phyloP scores from a whole-genome alignment of 2,888 invertebrate genomes.

The Clusia tigrina region DNA sequence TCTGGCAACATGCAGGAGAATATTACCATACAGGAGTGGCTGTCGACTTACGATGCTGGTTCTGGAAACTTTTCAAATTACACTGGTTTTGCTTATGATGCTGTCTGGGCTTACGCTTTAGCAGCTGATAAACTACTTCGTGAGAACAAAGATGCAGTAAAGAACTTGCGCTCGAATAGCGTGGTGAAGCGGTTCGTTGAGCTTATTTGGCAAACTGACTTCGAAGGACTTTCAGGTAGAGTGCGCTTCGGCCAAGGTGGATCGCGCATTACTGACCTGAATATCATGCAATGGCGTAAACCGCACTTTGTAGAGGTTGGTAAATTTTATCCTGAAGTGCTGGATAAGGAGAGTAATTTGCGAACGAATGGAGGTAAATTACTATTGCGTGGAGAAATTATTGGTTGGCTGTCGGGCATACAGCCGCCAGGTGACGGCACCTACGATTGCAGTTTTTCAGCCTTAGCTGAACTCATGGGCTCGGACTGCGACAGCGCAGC shows the following conservation, averaged over 20 bases:
- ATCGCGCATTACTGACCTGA: constrained; percentile 71
- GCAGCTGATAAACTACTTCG: constrained; percentile 73
- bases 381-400: constrained; percentile 67
- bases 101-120: constrained; percentile 81
- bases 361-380: constrained; percentile 67
- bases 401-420: constrained; percentile 71
- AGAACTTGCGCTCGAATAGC: constrained; percentile 42
- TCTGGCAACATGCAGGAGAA: constrained; percentile 70
- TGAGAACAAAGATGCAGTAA: constrained; percentile 57
- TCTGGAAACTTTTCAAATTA: constrained; percentile 69
- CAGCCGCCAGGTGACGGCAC: constrained; percentile 74
- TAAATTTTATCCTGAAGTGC: constrained; percentile 68
- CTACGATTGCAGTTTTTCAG: constrained; percentile 73
- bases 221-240: constrained; percentile 77
- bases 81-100: constrained; percentile 82
- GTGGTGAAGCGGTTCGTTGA: constrained; percentile 66
- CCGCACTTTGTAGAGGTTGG: constrained; percentile 67
- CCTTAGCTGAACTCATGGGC: constrained; percentile 73
- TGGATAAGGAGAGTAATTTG: constrained; percentile 49
- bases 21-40: constrained; percentile 72
- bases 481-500: constrained; percentile 75
- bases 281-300: constrained; percentile 70
- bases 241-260: constrained; percentile 76
- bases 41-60: constrained; percentile 50
- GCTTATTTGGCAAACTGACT: constrained; percentile 73